phyloP scores from a whole-genome alignment of 2,113 vertebrate genomes.

The Hydrolagus affinis region DNA sequence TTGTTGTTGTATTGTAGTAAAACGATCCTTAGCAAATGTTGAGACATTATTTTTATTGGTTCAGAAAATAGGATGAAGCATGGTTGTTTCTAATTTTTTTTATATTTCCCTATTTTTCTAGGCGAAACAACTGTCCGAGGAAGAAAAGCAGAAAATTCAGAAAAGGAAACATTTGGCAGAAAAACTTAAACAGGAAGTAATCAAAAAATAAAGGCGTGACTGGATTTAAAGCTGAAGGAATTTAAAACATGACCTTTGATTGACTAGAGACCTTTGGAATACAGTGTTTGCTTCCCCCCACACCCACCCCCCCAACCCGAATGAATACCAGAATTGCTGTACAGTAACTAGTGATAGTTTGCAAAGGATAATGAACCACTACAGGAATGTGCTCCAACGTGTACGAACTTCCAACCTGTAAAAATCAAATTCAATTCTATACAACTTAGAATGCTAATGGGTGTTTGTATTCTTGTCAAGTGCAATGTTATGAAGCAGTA shows the following conservation, averaged over 20 bases:
- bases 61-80: background rate
- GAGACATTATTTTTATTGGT: background rate
- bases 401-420: background rate
- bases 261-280: constrained; percentile 1
- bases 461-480: constrained; percentile 5
- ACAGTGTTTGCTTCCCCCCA: background rate
- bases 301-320: too few species aligned
- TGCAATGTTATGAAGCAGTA: background rate
- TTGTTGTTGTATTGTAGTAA: too few species aligned
- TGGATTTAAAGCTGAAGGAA: background rate
- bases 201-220: constrained; percentile 68
- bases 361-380: background rate
- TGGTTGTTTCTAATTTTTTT: background rate
- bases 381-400: background rate
- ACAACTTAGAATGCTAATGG: background rate
- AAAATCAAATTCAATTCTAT: background rate
- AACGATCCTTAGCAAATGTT: background rate
- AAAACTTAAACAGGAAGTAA: constrained; percentile 94
- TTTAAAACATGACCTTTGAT: background rate
- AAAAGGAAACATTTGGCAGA: constrained; percentile 89
- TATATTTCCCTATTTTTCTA: background rate
- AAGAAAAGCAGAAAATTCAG: constrained; percentile 78
- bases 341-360: background rate
- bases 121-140: constrained; percentile 65
- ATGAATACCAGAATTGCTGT: background rate